Conservation (phyloP, 2,888 invertebrate species). For the Thysanoteuthis rhombus region DNA sequence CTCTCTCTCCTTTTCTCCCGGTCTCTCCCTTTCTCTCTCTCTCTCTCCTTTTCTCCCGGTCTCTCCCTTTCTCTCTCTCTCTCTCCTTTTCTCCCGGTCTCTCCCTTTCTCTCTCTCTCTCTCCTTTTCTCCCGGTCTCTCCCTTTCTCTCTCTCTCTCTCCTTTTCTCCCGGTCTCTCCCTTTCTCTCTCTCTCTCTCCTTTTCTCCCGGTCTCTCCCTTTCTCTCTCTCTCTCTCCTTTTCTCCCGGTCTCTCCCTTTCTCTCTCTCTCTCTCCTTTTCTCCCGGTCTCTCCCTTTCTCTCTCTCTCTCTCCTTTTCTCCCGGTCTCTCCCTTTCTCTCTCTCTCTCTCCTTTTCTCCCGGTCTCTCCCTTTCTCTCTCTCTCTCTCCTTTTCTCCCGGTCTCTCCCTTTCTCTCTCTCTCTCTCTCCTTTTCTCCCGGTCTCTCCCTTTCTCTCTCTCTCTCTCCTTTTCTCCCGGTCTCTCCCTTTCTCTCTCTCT, state of each 20-base stretch:
- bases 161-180: background rate
- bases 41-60: background rate
- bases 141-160: background rate
- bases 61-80: too few relatives aligned
- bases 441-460: too few relatives aligned
- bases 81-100: too few relatives aligned
- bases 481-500: background rate
- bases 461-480: too few relatives aligned
- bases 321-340: slow-evolving; percentile 32
- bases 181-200: background rate
- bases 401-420: too few relatives aligned
- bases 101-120: background rate
- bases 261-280: too few relatives aligned
- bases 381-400: too few relatives aligned
- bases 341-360: too few relatives aligned
- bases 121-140: background rate
- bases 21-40: background rate
- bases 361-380: too few relatives aligned
- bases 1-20: background rate
- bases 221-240: background rate
- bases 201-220: background rate
- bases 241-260: background rate
- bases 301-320: background rate
- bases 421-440: too few relatives aligned
- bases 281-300: background rate